Evolutionary conservation across 2,888 invertebrate genomes (phyloP).

Genomic region (Drosophila neutralis): DNA sequence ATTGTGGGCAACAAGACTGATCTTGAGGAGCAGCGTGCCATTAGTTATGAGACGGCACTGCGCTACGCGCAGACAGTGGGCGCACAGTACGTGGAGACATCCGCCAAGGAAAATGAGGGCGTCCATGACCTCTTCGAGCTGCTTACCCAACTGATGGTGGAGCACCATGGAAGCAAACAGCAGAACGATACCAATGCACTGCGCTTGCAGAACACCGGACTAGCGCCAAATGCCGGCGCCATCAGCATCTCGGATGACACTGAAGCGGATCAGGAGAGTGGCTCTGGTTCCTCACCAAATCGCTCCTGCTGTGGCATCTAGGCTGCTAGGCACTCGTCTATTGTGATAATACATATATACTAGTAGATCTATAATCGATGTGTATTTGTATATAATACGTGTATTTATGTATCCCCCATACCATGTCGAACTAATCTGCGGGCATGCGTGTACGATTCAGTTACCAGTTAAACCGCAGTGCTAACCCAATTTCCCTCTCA

Average conservation of each 20-base stretch:
- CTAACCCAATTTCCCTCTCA: background rate
- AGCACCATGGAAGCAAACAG: conserved; percentile 65
- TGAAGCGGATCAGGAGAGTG: conserved; percentile 44
- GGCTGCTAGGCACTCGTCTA: conserved; percentile 52
- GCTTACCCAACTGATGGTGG: conserved; percentile 90
- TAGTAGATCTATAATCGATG: conserved; percentile 63
- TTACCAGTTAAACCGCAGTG: conserved; percentile 19
- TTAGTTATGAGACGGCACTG: conserved; percentile 93
- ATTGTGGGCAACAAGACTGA: conserved; percentile 99
- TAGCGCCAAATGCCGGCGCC: conserved; percentile 26
- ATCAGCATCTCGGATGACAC: conserved; percentile 55
- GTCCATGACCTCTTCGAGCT: conserved; percentile 96
- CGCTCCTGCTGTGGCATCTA: conserved; percentile 74
- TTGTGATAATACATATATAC: conserved; percentile 71
- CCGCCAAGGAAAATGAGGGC: conserved; percentile 96
- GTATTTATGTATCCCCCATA: conserved; percentile 39
- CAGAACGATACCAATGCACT: conserved; percentile 63
- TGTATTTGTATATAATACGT: conserved; percentile 65
- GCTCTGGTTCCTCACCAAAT: conserved; percentile 24
- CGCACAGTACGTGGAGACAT: conserved; percentile 96
- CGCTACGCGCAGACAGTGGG: conserved; percentile 96
- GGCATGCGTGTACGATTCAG: conserved; percentile 20
- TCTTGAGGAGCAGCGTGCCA: conserved; percentile 95
- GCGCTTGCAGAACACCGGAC: conserved; percentile 48
- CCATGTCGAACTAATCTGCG: background rate